Percentiles rank a stretch among this genome's conserved stretches.
These are phyloP conservation scores for Crotalus tigris DNA, from an alignment of 2,113 vertebrate genomes.

Conservation along the genomic window DNA sequence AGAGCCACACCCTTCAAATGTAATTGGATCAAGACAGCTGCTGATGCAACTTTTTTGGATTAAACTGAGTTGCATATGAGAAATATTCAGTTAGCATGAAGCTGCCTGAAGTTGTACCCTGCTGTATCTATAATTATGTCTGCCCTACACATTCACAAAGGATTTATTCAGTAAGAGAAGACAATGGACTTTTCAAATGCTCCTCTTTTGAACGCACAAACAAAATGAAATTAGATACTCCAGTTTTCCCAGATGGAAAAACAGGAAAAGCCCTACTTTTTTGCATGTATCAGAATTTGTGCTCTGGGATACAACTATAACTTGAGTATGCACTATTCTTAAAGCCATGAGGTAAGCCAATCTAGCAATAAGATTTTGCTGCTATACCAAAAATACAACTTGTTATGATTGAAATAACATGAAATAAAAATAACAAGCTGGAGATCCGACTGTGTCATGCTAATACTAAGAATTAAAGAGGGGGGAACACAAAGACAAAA, in stretches of 20 bases:
- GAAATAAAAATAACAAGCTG: neutral
- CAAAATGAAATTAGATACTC: neutral
- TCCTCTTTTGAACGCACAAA: neutral
- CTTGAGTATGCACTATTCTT: neutral
- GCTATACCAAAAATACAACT: neutral
- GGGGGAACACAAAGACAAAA: neutral
- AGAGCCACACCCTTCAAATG: slow-evolving; percentile 8
- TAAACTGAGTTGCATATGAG: neutral
- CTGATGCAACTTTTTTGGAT: slow-evolving; percentile 55
- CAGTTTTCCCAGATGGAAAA: neutral
- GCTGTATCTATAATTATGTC: neutral
- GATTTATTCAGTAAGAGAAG: neutral
- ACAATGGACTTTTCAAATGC: neutral
- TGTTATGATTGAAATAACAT: neutral
- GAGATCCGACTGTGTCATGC: neutral
- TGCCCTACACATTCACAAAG: neutral
- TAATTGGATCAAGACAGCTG: slow-evolving; percentile 4
- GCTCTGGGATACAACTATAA: neutral
- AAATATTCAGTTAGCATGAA: neutral
- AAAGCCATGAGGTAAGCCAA: neutral
- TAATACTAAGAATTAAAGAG: neutral
- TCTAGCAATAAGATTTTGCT: neutral
- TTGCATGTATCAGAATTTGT: neutral
- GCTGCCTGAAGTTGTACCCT: rapidly evolving
- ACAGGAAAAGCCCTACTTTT: neutral